phyloP scores from a whole-genome alignment of 2,797 vertebrate species.

The Melanitta fusca region DNA sequence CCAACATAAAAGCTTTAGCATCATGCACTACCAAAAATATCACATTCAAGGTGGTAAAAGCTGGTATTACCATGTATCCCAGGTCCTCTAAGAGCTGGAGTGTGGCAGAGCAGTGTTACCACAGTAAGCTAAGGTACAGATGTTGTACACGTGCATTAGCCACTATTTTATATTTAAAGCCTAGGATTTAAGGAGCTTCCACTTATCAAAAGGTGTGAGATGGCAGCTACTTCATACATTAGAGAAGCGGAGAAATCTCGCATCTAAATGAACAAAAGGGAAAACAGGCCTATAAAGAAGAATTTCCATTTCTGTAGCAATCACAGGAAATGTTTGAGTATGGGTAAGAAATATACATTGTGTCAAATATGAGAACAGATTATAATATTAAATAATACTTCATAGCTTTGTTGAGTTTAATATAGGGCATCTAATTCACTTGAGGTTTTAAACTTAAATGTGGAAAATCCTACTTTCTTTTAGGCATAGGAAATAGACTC shows the following conservation, averaged over 20 bases:
- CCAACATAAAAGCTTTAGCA: background rate
- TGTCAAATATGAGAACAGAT: too few relatives aligned
- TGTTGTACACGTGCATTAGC: background rate
- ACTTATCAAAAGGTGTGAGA: background rate
- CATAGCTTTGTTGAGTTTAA: background rate
- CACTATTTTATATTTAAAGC: background rate
- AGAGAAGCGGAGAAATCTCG: background rate
- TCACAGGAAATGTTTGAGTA: background rate
- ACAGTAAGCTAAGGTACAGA: background rate
- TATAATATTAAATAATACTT: background rate
- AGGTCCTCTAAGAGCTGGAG: background rate
- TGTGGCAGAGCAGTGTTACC: background rate
- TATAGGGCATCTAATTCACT: background rate
- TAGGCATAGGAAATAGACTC: conserved; percentile 9
- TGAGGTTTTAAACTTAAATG: background rate
- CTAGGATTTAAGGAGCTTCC: background rate
- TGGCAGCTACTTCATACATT: background rate
- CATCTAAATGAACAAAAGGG: background rate
- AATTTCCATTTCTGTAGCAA: background rate
- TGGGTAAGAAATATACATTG: background rate
- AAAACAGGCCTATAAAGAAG: background rate
- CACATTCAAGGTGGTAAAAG: background rate
- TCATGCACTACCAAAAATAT: background rate
- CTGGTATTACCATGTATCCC: background rate
- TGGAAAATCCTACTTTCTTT: conserved; percentile 20